A percentile compares a stretch with the other conserved stretches of the same genome.
Evolutionary conservation across 2,113 vertebrate genomes (phyloP).

Genomic region (Apteryx owenii): DNA sequence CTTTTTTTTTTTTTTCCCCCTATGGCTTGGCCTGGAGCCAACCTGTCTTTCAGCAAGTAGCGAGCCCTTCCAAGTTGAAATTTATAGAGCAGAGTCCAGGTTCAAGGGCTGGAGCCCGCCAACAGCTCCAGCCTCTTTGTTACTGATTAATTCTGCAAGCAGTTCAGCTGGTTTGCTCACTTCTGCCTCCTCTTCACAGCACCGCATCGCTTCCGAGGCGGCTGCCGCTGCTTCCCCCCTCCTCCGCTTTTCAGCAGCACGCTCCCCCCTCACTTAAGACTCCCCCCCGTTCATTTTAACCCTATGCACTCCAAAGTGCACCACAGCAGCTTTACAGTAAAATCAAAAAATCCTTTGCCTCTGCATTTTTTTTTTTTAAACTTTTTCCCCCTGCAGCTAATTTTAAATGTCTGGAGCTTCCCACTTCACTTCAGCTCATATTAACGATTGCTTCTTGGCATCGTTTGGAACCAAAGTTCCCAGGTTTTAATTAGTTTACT

Average conservation of each 20-base stretch:
- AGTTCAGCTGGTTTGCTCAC: slow-evolving; percentile 73
- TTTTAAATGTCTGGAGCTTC: slow-evolving; percentile 47
- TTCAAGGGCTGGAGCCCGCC: slow-evolving; percentile 81
- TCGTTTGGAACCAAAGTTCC: background rate
- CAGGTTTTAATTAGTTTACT: slow-evolving; percentile 68
- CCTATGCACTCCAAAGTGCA: background rate
- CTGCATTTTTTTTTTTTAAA: too few species aligned
- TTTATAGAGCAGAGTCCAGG: slow-evolving; percentile 83
- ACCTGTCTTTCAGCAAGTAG: slow-evolving; percentile 73
- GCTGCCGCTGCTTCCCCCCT: background rate
- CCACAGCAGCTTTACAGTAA: background rate
- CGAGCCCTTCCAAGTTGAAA: slow-evolving; percentile 77
- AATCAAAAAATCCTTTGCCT: background rate
- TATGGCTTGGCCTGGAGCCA: slow-evolving; percentile 72
- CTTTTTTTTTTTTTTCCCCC: background rate
- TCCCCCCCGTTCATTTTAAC: slow-evolving; percentile 25
- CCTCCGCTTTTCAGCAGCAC: background rate
- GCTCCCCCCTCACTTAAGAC: background rate
- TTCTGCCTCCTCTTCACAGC: slow-evolving; percentile 17
- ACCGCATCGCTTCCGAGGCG: slow-evolving; percentile 3
- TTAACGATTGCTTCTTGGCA: slow-evolving; percentile 41
- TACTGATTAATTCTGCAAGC: slow-evolving; percentile 77
- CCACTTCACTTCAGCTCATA: slow-evolving; percentile 16
- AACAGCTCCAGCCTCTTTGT: slow-evolving; percentile 73
- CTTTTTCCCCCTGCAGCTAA: background rate